These are phyloP conservation scores for Agrochola lychnidis DNA, from an alignment of 2,888 invertebrate genomes.

Conservation along the genomic window DNA sequence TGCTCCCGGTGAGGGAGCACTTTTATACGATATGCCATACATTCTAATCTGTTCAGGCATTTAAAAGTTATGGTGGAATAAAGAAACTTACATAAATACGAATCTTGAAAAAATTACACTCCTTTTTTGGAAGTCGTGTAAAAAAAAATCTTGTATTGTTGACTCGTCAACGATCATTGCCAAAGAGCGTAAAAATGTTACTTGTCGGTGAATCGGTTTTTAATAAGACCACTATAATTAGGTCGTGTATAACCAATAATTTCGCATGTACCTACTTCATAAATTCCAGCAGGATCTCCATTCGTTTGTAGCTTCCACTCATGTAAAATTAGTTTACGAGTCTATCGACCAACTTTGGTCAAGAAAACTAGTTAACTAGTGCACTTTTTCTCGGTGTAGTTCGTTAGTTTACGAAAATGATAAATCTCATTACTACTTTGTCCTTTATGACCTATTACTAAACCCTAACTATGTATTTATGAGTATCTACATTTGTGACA, in stretches of 20 bases:
- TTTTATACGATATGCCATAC: no score
- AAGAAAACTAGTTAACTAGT: background rate
- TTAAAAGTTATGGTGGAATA: no score
- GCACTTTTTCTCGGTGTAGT: background rate
- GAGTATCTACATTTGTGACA: background rate
- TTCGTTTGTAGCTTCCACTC: background rate
- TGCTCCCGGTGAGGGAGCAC: no score
- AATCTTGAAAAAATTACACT: no score
- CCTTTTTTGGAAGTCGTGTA: no score
- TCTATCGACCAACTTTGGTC: background rate
- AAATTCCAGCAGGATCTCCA: background rate
- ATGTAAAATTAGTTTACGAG: background rate
- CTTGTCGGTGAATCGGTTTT: background rate
- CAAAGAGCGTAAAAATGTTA: background rate
- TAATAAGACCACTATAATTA: background rate
- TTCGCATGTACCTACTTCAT: background rate
- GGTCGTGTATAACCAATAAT: background rate
- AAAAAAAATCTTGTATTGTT: no score
- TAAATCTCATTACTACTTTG: background rate
- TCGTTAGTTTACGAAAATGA: conserved; percentile 4
- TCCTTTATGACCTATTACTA: background rate
- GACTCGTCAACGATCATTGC: background rate
- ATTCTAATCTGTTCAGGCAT: no score
- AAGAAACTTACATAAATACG: no score
- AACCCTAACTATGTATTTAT: background rate